Conservation (phyloP, 1,140 invertebrate species). For the Diorhabda carinulata region DNA sequence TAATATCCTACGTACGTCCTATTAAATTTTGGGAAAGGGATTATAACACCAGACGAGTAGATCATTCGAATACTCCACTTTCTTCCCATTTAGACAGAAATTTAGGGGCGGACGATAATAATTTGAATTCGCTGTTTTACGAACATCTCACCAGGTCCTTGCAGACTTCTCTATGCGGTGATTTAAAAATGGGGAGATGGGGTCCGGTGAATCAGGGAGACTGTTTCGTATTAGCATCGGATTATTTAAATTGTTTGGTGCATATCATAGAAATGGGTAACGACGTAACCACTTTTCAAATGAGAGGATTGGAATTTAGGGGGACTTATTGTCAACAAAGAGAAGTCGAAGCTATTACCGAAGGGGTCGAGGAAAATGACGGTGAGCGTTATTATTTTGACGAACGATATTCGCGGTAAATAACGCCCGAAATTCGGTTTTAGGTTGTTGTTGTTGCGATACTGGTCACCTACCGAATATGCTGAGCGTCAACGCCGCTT, state of each 20-base stretch:
- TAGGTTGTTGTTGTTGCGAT: conserved; percentile 84
- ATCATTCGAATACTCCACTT: conserved; percentile 94
- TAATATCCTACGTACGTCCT: conserved; percentile 94
- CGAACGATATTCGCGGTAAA: too few relatives aligned
- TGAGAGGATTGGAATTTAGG: conserved; percentile 94
- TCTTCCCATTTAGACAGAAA: conserved; percentile 94
- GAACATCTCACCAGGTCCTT: conserved; percentile 95
- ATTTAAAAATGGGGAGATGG: conserved; percentile 85
- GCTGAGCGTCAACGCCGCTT: conserved; percentile 90
- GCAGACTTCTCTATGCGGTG: conserved; percentile 94
- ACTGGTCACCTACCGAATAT: conserved; percentile 88
- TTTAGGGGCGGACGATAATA: conserved; percentile 95
- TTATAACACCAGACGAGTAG: conserved; percentile 95
- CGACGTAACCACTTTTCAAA: conserved; percentile 96
- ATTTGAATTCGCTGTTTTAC: conserved; percentile 99
- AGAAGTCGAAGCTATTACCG: conserved; percentile 96
- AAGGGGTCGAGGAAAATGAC: conserved; percentile 92
- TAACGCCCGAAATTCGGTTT: background rate
- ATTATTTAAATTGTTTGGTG: conserved; percentile 96
- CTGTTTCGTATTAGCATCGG: conserved; percentile 95
- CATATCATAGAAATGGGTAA: conserved; percentile 99
- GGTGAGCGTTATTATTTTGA: conserved; percentile 51
- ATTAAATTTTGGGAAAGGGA: conserved; percentile 99
- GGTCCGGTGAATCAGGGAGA: conserved; percentile 90
- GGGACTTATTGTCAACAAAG: conserved; percentile 98